Base-by-base conservation (phyloP, 2,888 invertebrate species). In the Platerodrilus igneus region DNA sequence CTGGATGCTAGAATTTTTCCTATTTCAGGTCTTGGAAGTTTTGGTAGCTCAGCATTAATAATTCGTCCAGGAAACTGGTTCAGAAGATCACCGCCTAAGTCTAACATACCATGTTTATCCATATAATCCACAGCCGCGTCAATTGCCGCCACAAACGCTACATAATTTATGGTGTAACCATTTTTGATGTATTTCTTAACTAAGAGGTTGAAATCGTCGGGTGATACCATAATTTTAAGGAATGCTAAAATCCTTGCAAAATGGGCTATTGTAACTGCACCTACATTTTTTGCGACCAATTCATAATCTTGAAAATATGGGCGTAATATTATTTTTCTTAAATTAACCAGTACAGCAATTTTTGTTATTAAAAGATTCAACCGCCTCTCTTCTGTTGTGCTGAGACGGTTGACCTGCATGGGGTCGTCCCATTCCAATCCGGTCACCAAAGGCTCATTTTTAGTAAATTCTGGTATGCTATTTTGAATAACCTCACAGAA, bases 301-400 rank as follows among this genome's bases (percentile, higher is more conserved):
- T 83, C 82, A 51, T 83, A 83, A 59, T 83, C 83, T 62, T 83
- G 82, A 64, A 83, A 83, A 65, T 84, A 86, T 0, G 87, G 86
- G 50, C 76, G 70, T 31, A 86, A 66, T 0, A 83, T 75, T 19
- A 86, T 63, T 53, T 81, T 76, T 2, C 78, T 66, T 50, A 70
- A 64, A 29, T 73, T 72, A 10, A 74, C 66, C 2, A 69, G 56
- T 20, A 77, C 73, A 0, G 86, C 84, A 44, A 87, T 82, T 70
- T 86, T 85, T 37, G 83, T 78, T 3, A 87, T 69, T 39, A 87
- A 71, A 39, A 86, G 70, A 65, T 79, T 79, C 6, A 86, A 68
- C 17, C 77, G 73, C 15, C 83, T 74, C 55, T 79, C 75, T 63
- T 86, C 85, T 52, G 77, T 75, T 45, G 73, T 69, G 56, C 80